phyloP scores from a whole-genome alignment of 2,888 invertebrate species.

The Molorchus minor region DNA sequence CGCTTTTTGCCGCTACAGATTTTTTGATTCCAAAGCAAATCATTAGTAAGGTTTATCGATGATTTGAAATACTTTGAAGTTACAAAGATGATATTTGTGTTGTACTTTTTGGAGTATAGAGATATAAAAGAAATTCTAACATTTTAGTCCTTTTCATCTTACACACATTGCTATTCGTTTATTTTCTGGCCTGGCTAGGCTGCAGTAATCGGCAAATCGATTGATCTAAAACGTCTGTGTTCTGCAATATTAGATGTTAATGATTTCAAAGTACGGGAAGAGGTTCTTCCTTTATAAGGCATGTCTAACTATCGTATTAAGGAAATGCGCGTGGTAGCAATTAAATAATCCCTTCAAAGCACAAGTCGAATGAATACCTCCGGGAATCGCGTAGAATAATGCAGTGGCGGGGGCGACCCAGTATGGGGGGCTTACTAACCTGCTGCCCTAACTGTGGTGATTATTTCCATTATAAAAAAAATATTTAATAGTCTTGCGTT shows the following conservation, averaged over 20 bases:
- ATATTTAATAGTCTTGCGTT: too few species aligned
- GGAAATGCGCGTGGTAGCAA: conserved; percentile 62
- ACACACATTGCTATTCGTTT: neutral
- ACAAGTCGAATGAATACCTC: conserved; percentile 61
- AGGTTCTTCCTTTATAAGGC: conserved; percentile 60
- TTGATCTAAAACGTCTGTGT: conserved; percentile 50
- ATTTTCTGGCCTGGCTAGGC: neutral
- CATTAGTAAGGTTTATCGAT: conserved; percentile 63
- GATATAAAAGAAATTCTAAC: too few species aligned
- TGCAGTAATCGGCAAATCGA: conserved; percentile 46
- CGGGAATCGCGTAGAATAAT: conserved; percentile 51
- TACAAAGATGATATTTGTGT: conserved; percentile 51
- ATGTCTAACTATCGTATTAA: conserved; percentile 62
- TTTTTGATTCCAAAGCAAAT: conserved; percentile 60
- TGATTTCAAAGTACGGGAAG: conserved; percentile 62
- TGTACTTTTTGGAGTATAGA: conserved; percentile 48
- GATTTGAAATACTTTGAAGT: conserved; percentile 59
- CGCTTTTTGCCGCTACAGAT: conserved; percentile 57
- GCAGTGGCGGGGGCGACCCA: conserved; percentile 20
- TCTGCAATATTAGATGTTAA: conserved; percentile 61
- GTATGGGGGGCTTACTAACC: conserved; percentile 3
- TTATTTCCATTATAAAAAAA: neutral
- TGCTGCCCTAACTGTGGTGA: neutral
- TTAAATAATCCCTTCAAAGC: conserved; percentile 65
- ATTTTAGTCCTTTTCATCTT: too few species aligned